phyloP scores from a whole-genome alignment of 2,888 invertebrate species.

The Podotricha telesiphe region DNA sequence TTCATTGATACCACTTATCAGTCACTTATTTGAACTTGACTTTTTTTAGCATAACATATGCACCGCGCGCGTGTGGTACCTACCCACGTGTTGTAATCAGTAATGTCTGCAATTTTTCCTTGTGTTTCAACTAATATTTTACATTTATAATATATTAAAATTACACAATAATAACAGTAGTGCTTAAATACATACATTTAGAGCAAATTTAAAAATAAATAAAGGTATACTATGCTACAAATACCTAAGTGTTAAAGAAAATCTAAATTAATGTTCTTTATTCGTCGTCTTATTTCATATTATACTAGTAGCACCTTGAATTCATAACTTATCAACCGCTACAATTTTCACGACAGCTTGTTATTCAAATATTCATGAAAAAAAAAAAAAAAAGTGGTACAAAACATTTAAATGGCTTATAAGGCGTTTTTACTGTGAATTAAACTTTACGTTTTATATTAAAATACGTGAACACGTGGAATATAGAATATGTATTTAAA shows the following conservation, averaged over 20 bases:
- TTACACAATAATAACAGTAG: background rate
- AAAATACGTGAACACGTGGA: background rate
- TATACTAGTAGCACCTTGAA: background rate
- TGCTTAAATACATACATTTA: background rate
- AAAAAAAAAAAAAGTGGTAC: slow-evolving; percentile 7
- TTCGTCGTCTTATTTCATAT: background rate
- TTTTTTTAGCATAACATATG: slow-evolving; percentile 19
- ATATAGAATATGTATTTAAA: slow-evolving; percentile 4
- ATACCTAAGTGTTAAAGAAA: slow-evolving; percentile 8
- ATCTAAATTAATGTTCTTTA: background rate
- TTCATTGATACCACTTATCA: slow-evolving; percentile 26
- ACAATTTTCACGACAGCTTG: slow-evolving; percentile 3
- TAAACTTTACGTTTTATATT: background rate
- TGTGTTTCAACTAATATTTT: background rate
- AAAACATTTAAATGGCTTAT: slow-evolving; percentile 1
- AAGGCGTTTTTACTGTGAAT: background rate
- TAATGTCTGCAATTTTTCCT: background rate
- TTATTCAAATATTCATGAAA: slow-evolving; percentile 1
- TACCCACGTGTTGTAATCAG: background rate
- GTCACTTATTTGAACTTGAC: slow-evolving; percentile 26
- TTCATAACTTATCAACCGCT: slow-evolving; percentile 10
- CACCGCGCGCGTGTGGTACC: background rate
- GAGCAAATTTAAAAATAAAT: background rate
- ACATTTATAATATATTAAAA: background rate
- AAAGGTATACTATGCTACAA: background rate